These are phyloP conservation scores for Acropora tenuis DNA, from an alignment of 64 coral and sea anemone species.

Conservation along the genomic window DNA sequence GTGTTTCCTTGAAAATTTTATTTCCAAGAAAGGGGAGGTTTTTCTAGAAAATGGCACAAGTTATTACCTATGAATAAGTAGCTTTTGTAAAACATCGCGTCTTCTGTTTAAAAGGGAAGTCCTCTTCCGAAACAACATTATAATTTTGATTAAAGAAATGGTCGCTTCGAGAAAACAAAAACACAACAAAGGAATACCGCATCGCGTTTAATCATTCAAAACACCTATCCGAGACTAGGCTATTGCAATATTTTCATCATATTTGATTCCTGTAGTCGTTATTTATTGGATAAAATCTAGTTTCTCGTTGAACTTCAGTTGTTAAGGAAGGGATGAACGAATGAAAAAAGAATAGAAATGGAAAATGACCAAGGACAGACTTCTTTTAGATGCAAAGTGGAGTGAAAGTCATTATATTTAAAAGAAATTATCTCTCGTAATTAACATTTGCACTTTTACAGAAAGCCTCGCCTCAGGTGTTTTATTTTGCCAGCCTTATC, in stretches of 20 bases:
- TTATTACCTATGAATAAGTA: no score
- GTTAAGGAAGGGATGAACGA: background rate
- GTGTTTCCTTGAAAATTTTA: no score
- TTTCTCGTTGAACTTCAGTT: background rate
- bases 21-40: no score
- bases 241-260: no score
- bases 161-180: background rate
- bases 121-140: background rate
- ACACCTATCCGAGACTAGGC: no score
- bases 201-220: background rate
- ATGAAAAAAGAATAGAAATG: no score
- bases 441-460: constrained; percentile 14
- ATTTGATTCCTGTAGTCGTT: no score
- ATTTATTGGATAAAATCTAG: no score
- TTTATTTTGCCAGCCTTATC: background rate
- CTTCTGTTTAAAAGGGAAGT: background rate
- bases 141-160: background rate
- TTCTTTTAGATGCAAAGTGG: background rate
- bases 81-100: background rate
- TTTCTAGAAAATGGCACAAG: no score
- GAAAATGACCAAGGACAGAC: constrained; percentile 30
- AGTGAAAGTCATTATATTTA: constrained; percentile 13
- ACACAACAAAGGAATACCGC: background rate
- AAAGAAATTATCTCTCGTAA: background rate
- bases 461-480: background rate